Evolutionary conservation across 2,888 invertebrate genomes (phyloP).

Genomic region (Drosophila koepferae): DNA sequence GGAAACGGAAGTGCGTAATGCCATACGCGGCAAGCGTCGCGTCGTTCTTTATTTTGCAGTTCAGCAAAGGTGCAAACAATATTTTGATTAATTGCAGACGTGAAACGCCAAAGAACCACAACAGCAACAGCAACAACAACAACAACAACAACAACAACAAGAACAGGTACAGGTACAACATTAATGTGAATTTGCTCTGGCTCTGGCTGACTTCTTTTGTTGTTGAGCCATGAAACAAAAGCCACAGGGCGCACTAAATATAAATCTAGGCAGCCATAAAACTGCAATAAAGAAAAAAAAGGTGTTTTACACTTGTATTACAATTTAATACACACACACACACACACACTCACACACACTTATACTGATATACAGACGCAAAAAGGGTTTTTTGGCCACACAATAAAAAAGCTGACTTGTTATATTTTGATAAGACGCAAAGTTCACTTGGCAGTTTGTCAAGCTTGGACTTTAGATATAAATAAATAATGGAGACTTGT

Average conservation of each 20-base stretch:
- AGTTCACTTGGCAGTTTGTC: slow-evolving; percentile 23
- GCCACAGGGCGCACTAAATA: slow-evolving; percentile 50
- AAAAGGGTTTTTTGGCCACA: slow-evolving; percentile 20
- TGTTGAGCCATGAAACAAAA: slow-evolving; percentile 60
- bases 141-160: background rate
- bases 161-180: background rate
- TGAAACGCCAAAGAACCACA: slow-evolving; percentile 42
- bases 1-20: slow-evolving; percentile 75
- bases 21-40: slow-evolving; percentile 59
- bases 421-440: slow-evolving; percentile 12
- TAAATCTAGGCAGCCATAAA: slow-evolving; percentile 69
- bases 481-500: slow-evolving; percentile 8
- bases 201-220: slow-evolving; percentile 50
- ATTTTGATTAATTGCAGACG: slow-evolving; percentile 74
- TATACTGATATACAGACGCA: background rate
- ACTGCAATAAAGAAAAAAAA: slow-evolving; percentile 66
- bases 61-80: slow-evolving; percentile 65
- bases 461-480: background rate
- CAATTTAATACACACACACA: slow-evolving; percentile 10
- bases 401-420: slow-evolving; percentile 22
- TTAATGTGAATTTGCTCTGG: slow-evolving; percentile 21
- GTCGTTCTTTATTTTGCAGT: slow-evolving; percentile 19
- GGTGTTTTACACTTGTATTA: slow-evolving; percentile 31
- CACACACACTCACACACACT: slow-evolving; percentile 1
- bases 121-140: slow-evolving; percentile 10